Conservation (phyloP, 2,113 vertebrate genomes). For the cattle (Bos taurus) region DNA sequence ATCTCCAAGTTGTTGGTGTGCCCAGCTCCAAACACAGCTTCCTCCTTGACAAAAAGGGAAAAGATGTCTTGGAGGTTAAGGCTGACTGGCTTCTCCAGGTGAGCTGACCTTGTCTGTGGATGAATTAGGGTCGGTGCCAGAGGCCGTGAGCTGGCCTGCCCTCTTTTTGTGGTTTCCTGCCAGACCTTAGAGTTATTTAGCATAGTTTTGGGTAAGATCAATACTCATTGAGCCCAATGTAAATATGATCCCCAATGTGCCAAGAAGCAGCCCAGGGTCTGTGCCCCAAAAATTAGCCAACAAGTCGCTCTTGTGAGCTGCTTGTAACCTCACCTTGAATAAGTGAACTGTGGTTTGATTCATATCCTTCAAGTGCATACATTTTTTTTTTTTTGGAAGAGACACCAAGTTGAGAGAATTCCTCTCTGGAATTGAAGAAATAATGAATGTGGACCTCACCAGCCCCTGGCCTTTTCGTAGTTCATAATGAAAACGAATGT, state of each 20-base stretch:
- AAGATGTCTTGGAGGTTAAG: neutral
- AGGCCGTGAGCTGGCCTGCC: conserved; percentile 60
- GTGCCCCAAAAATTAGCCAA: neutral
- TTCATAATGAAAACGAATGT: conserved; percentile 85
- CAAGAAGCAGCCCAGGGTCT: neutral
- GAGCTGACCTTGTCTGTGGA: conserved; percentile 32
- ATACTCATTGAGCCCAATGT: conserved; percentile 58
- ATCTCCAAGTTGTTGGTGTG: fast-evolving
- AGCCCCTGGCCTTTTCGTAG: conserved; percentile 76
- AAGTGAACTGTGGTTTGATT: conserved; percentile 29
- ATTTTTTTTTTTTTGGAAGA: neutral
- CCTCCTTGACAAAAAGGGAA: neutral
- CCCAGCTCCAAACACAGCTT: neutral
- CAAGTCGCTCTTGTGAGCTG: conserved; percentile 44
- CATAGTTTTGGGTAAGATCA: conserved; percentile 66
- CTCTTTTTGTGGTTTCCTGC: conserved; percentile 63
- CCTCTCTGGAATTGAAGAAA: conserved; percentile 69
- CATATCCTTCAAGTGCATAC: conserved; percentile 9
- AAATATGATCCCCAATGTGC: conserved; percentile 44
- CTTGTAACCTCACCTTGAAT: conserved; percentile 32
- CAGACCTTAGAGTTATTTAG: conserved; percentile 71
- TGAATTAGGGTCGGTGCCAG: conserved; percentile 42
- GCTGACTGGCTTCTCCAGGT: neutral
- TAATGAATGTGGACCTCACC: conserved; percentile 64
- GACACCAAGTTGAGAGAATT: conserved; percentile 18